Conservation (phyloP, 2,888 invertebrate species). For the Germaria angustata region DNA sequence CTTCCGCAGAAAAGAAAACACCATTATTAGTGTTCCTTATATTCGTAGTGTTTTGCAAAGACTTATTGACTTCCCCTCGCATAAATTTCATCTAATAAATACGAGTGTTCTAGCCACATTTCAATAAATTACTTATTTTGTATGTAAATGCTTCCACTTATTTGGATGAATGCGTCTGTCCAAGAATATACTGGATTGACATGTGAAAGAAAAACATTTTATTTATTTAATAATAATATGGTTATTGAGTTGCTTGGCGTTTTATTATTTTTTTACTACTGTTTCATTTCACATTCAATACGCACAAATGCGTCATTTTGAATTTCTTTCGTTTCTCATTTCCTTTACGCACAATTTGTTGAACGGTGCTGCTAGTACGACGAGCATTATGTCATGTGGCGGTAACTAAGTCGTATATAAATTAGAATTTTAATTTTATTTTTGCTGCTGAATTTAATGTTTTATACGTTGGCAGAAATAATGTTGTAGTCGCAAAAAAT, state of each 20-base stretch:
- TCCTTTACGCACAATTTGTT: not conserved
- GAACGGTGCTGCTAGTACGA: not conserved
- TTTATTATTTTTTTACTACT: not conserved
- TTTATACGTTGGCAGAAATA: not conserved
- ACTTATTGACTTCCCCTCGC: no score
- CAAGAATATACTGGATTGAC: constrained; percentile 9
- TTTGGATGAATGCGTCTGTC: not conserved
- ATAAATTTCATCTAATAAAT: not conserved
- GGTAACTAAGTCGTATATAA: constrained; percentile 16
- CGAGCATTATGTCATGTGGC: not conserved
- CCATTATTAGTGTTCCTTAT: no score
- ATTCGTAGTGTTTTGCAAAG: no score
- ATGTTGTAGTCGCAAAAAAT: not conserved
- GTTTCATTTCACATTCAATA: constrained; percentile 19
- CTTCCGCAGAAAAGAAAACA: no score
- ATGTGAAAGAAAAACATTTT: constrained; percentile 9
- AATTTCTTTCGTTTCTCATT: not conserved
- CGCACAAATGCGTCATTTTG: constrained; percentile 29
- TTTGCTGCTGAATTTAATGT: not conserved
- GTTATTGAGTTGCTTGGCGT: not conserved
- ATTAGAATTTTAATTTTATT: not conserved
- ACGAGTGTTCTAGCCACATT: not conserved
- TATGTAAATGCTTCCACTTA: not conserved
- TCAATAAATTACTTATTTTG: constrained; percentile 1
- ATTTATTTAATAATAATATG: not conserved